These are phyloP conservation scores for Trichosurus vulpecula DNA, from an alignment of 2,797 vertebrate genomes.

Conservation along the genomic window DNA sequence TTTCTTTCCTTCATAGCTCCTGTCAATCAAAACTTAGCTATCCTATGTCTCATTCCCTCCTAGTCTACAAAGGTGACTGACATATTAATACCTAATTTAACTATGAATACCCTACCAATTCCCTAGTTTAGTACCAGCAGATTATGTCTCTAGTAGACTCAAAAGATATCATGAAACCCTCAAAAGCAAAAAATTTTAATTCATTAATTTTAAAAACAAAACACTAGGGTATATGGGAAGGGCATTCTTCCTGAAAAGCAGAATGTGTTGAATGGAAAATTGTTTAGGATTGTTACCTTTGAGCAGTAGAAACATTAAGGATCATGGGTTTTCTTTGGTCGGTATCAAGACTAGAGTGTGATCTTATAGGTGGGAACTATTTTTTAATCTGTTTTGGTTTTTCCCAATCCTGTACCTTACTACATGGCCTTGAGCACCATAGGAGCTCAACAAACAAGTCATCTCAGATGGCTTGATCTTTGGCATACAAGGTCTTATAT, in stretches of 20 bases:
- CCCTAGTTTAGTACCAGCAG: not conserved
- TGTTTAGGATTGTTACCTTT: not conserved
- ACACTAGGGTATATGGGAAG: not conserved
- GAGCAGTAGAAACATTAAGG: not conserved
- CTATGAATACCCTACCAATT: not conserved
- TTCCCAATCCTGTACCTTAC: not conserved
- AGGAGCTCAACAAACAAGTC: not conserved
- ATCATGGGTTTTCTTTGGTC: not conserved
- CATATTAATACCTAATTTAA: not conserved
- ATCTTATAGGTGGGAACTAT: not conserved
- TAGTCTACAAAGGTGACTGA: not conserved
- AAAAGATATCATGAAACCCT: not conserved
- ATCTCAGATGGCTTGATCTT: not conserved
- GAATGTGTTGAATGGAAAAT: not conserved
- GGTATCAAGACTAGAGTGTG: not conserved
- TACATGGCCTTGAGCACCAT: not conserved
- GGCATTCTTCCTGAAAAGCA: not conserved
- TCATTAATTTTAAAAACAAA: not conserved
- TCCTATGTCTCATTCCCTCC: too few species aligned
- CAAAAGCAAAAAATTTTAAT: not conserved
- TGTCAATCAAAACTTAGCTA: too few species aligned
- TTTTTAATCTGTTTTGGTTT: not conserved
- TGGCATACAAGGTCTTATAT: not conserved
- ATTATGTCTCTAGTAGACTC: not conserved
- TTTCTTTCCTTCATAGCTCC: too few species aligned